Base-by-base conservation (phyloP, 2,113 vertebrate genomes). In the Heterotis niloticus region DNA sequence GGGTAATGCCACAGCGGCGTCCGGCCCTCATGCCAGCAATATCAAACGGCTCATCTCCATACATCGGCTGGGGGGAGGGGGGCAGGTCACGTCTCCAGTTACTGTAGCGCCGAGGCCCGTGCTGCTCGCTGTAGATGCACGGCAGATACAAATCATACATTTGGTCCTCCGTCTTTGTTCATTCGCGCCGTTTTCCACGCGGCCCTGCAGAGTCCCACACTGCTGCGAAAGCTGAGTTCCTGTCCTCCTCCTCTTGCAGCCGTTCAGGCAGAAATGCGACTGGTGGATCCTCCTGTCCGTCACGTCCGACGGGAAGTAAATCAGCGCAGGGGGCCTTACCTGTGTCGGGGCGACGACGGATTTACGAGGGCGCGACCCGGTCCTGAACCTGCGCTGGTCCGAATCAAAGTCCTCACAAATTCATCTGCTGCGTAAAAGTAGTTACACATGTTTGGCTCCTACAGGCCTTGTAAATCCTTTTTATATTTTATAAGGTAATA, bases 301-400 rank as follows among this genome's bases (percentile, higher is more conserved):
- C 91, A 88, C 88, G 87, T 67, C 44, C 78, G 54, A 54, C 87
- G 85, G 88, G 80, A 82, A 80, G 85, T 91, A 91, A 90, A 90
- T 93, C 34, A 44, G 34, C 7, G 34, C 34, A 44, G 34, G 34
- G 34, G 34, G 34, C 7, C 34, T 44, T 44, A 44, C 88, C 86
- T 28, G n/a, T 65, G 76, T 66, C 78, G 56, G 44, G 71, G 84
- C 20, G 87, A 77, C 4, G 90, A 90, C 89, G 89, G 87, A 91
- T 92, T 92, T 91, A 92, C 23, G 79, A 82, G 84, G 81, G 86
- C 83, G 82, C 86, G 82, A 86, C 85, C 86, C 86, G 73, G 81
- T 64, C 1, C 0, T 90, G 89, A 91, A 89, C 88, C 86, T 82
- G 80, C 65, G 11, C 83, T 62, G 81, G 77, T 83, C 80, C 72